A percentile compares a stretch with the other conserved stretches of the same genome.
These are phyloP conservation scores for Melanargia galathea DNA, from an alignment of 2,888 invertebrate species.

Conservation along the genomic window DNA sequence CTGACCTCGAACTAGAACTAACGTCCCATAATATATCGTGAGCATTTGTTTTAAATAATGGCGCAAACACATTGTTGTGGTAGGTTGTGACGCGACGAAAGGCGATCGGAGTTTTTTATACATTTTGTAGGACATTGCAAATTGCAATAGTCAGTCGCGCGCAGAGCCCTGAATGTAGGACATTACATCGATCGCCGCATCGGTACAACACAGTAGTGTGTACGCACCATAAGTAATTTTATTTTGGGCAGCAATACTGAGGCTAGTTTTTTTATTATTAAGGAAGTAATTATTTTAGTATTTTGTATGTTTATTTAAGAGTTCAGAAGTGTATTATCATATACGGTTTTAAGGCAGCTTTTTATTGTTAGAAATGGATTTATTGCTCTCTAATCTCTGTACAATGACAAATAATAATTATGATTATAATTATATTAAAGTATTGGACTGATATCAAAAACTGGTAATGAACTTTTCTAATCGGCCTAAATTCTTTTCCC, in stretches of 20 bases:
- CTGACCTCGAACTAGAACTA: too few relatives aligned
- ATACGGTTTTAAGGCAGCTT: neutral
- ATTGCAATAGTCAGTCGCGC: too few relatives aligned
- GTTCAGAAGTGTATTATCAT: neutral
- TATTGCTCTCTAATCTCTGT: too few relatives aligned
- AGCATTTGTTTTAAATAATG: neutral
- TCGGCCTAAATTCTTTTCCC: constrained; percentile 15
- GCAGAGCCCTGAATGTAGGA: too few relatives aligned
- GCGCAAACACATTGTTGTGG: neutral
- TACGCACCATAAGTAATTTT: neutral
- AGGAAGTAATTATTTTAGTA: neutral
- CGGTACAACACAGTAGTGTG: neutral
- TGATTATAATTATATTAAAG: too few relatives aligned
- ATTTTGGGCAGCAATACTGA: neutral
- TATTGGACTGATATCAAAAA: neutral
- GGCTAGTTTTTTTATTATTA: neutral
- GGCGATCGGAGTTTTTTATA: neutral
- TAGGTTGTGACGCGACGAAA: neutral
- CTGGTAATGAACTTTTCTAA: constrained; percentile 3
- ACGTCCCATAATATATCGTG: neutral
- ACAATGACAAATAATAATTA: too few relatives aligned
- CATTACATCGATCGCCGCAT: too few relatives aligned
- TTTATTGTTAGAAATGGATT: neutral
- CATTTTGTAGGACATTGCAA: too few relatives aligned
- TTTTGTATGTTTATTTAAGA: neutral